phyloP scores from a whole-genome alignment of 2,888 invertebrate genomes.

The Drosophila yooni region DNA sequence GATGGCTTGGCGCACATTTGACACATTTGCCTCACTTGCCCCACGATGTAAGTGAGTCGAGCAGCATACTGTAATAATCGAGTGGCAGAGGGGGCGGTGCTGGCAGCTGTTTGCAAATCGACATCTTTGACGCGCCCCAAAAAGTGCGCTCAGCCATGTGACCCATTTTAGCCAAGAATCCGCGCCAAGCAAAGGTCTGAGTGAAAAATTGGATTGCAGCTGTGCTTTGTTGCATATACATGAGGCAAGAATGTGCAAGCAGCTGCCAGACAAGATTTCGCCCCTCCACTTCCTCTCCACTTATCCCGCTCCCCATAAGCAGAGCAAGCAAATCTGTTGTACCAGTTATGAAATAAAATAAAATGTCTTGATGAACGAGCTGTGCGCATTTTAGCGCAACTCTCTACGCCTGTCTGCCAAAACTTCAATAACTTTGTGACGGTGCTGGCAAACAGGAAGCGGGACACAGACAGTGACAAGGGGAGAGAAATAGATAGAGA shows the following conservation, averaged over 20 bases:
- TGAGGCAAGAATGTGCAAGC: conserved; percentile 34
- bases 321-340: conserved; percentile 24
- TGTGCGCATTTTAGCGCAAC: conserved; percentile 45
- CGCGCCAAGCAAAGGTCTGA: conserved; percentile 17
- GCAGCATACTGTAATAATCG: conserved; percentile 41
- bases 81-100: background rate
- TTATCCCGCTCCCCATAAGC: background rate
- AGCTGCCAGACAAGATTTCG: conserved; percentile 6
- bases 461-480: background rate
- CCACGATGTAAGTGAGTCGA: conserved; percentile 20
- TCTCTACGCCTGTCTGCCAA: conserved; percentile 40
- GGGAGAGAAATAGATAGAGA: background rate
- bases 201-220: conserved; percentile 48
- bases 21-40: conserved; percentile 38
- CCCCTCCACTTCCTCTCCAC: background rate
- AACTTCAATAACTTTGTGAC: conserved; percentile 8
- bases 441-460: conserved; percentile 8
- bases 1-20: conserved; percentile 20
- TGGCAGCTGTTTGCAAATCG: conserved; percentile 62
- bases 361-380: conserved; percentile 77
- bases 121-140: conserved; percentile 72
- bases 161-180: conserved; percentile 68
- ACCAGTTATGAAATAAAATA: conserved; percentile 39
- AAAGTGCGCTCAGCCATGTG: conserved; percentile 79
- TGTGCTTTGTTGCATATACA: conserved; percentile 51